Conservation (phyloP, 2,888 invertebrate species). For the Morinoia aosen region DNA sequence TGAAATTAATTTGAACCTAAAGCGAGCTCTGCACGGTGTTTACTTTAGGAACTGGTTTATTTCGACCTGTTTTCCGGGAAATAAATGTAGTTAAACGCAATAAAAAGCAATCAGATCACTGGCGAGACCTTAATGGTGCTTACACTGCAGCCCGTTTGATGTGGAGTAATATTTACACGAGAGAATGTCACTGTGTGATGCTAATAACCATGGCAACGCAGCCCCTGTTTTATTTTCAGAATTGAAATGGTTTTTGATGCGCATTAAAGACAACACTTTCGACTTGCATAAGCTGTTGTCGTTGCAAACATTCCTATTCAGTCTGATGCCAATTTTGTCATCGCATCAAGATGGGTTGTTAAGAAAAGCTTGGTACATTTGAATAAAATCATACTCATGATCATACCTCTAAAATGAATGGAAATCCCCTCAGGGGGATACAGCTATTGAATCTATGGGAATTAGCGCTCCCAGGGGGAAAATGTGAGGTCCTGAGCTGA, state of each 20-base stretch:
- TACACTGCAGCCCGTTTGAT: not conserved
- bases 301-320: not conserved
- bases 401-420: too few species aligned
- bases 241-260: not conserved
- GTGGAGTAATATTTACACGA: not conserved
- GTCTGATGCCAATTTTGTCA: not conserved
- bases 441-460: too few species aligned
- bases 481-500: too few species aligned
- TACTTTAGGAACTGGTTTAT: not conserved
- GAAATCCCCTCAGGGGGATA: too few species aligned
- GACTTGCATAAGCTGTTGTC: not conserved
- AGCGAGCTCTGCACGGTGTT: not conserved
- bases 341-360: not conserved
- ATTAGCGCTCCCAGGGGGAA: too few species aligned
- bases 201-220: not conserved
- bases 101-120: not conserved
- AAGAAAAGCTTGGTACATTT: too few species aligned
- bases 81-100: not conserved
- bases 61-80: not conserved
- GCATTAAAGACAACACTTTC: not conserved
- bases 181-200: not conserved
- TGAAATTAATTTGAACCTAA: not conserved
- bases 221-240: not conserved
- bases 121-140: not conserved
- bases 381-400: too few species aligned